These are phyloP conservation scores for Andrena fulva DNA, from an alignment of 2,888 invertebrate species.

Conservation along the genomic window DNA sequence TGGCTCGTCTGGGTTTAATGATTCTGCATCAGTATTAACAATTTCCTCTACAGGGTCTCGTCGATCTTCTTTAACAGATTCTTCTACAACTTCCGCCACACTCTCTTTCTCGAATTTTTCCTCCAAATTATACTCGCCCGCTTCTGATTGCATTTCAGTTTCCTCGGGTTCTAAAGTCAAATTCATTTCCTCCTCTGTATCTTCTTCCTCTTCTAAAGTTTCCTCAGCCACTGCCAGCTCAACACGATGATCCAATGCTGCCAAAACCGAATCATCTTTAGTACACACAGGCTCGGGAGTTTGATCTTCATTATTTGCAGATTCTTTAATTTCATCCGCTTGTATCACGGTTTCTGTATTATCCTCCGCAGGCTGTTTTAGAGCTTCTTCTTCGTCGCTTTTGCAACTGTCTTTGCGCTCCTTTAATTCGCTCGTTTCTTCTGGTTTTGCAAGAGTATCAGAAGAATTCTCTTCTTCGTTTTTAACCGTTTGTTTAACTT, in stretches of 20 bases:
- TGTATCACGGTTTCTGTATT: neutral
- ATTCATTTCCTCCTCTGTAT: slow-evolving; percentile 48
- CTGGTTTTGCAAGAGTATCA: neutral
- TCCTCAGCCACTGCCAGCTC: slow-evolving; percentile 10
- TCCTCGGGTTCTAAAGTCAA: slow-evolving; percentile 65
- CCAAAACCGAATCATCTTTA: slow-evolving; percentile 38
- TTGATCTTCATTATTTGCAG: slow-evolving; percentile 4
- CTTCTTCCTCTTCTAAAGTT: slow-evolving; percentile 18
- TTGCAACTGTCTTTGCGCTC: neutral
- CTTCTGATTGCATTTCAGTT: slow-evolving; percentile 34
- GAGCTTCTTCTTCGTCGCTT: slow-evolving; percentile 13
- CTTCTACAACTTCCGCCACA: slow-evolving; percentile 24
- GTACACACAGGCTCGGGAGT: neutral
- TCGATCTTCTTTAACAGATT: slow-evolving; percentile 29
- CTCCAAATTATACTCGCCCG: slow-evolving; percentile 11
- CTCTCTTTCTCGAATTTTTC: slow-evolving; percentile 11
- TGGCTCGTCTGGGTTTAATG: neutral
- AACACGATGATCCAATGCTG: neutral
- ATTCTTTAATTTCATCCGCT: neutral
- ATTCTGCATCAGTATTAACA: slow-evolving; percentile 13
- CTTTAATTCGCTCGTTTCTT: slow-evolving; percentile 12
- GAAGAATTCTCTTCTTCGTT: slow-evolving; percentile 11
- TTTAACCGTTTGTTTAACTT: slow-evolving; percentile 2
- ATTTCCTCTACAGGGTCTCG: slow-evolving; percentile 16
- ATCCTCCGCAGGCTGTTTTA: neutral